phyloP scores from a whole-genome alignment of 2,113 vertebrate genomes.

The Zapornia atra region DNA sequence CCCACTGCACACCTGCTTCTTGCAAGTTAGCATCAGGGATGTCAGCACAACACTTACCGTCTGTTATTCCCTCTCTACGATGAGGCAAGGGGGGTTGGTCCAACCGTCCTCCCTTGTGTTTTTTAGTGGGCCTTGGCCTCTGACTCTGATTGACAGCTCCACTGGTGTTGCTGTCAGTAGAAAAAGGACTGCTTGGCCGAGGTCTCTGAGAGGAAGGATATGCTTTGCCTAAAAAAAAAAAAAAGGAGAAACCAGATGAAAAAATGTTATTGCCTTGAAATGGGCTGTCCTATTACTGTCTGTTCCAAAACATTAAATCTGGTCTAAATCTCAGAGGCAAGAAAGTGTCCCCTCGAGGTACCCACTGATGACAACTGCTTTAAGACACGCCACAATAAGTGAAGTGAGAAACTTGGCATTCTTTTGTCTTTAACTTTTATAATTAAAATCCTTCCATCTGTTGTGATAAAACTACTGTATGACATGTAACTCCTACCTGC shows the following conservation, averaged over 20 bases:
- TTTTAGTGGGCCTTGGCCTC: conserved; percentile 89
- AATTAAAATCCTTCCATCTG: conserved; percentile 50
- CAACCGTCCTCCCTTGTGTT: conserved; percentile 86
- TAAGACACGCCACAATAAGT: background rate
- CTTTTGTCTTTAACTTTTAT: conserved; percentile 40
- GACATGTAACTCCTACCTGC: conserved; percentile 23
- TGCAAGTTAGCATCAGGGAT: background rate
- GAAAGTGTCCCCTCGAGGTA: background rate
- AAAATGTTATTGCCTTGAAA: conserved; percentile 17
- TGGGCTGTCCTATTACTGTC: background rate
- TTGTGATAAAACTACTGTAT: conserved; percentile 32
- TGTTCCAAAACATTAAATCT: background rate
- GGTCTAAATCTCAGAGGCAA: conserved; percentile 24
- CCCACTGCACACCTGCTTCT: background rate
- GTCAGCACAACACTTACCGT: conserved; percentile 81
- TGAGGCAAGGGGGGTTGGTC: conserved; percentile 86
- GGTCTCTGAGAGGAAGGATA: conserved; percentile 86
- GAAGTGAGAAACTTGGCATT: conserved; percentile 17
- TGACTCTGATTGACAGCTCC: conserved; percentile 88
- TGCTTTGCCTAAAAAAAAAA: conserved; percentile 85
- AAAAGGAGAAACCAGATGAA: background rate
- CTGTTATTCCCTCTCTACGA: conserved; percentile 88
- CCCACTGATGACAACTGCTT: background rate
- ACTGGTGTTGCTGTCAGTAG: conserved; percentile 91
- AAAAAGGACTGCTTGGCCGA: conserved; percentile 94